Evolutionary conservation across 92 coral and sea anemone genomes (phyloP).

Genomic region (Porites lobata): DNA sequence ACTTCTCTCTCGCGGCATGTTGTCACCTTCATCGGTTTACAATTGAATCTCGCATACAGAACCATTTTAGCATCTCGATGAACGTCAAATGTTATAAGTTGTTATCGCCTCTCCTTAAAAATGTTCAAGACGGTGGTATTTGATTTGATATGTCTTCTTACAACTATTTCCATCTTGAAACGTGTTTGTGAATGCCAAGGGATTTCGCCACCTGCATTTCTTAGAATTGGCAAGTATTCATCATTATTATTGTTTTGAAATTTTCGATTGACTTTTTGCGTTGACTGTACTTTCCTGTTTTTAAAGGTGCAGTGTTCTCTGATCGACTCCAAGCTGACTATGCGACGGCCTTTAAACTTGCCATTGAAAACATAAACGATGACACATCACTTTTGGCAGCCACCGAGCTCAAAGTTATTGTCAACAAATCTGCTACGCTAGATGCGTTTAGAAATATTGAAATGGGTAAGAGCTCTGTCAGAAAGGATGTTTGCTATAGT

Average conservation of each 20-base stretch:
- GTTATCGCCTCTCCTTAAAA: not conserved
- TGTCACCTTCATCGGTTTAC: not conserved
- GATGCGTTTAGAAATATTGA: conserved; percentile 81
- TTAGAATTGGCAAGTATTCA: conserved; percentile 16
- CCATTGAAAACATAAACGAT: conserved; percentile 72
- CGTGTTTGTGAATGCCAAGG: not conserved
- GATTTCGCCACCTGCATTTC: conserved; percentile 13
- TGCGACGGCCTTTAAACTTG: conserved; percentile 78
- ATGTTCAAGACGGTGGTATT: not conserved
- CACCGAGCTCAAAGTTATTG: conserved; percentile 64
- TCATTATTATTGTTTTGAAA: not conserved
- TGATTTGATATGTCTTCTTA: not conserved
- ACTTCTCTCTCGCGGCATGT: not conserved
- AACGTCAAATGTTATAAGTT: not conserved
- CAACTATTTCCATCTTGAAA: not conserved
- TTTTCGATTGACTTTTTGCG: not conserved
- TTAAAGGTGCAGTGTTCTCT: conserved; percentile 28
- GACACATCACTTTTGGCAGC: conserved; percentile 51
- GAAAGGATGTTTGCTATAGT: not conserved
- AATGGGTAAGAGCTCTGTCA: conserved; percentile 51
- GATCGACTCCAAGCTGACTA: conserved; percentile 35
- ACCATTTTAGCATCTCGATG: not conserved
- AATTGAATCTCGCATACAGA: not conserved
- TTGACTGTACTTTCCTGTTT: not conserved
- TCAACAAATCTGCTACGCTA: conserved; percentile 73